phyloP scores from a whole-genome alignment of 2,113 vertebrate species.

The Butastur rufipennis region DNA sequence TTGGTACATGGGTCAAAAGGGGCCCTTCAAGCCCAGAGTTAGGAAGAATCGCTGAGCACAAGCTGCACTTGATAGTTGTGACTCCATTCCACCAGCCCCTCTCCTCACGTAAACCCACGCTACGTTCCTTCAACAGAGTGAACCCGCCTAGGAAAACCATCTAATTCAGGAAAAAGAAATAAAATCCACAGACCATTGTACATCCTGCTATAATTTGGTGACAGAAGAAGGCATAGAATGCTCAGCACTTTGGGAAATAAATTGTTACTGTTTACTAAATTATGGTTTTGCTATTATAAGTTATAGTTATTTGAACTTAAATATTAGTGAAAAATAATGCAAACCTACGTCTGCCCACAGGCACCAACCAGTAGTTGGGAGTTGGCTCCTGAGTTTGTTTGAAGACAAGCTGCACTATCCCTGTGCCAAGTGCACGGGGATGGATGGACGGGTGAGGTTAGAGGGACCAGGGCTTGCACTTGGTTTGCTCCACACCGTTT shows the following conservation, averaged over 20 bases:
- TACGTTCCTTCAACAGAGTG: accelerated
- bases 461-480: neutral
- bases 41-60: neutral
- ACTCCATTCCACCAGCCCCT: neutral
- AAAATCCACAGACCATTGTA: neutral
- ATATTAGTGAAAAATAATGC: neutral
- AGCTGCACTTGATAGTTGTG: neutral
- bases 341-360: neutral
- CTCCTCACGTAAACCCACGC: neutral
- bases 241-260: neutral
- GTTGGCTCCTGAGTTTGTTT: neutral
- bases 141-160: neutral
- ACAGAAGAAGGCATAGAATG: neutral
- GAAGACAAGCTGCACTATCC: neutral
- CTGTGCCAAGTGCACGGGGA: accelerated
- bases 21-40: neutral
- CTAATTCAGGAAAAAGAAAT: neutral
- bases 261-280: neutral
- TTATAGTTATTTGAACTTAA: neutral
- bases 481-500: neutral
- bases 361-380: neutral
- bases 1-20: neutral
- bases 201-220: neutral
- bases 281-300: neutral
- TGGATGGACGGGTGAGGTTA: accelerated